Conservation (phyloP, 2,113 vertebrate genomes). For the Paedocypris sp. region DNA sequence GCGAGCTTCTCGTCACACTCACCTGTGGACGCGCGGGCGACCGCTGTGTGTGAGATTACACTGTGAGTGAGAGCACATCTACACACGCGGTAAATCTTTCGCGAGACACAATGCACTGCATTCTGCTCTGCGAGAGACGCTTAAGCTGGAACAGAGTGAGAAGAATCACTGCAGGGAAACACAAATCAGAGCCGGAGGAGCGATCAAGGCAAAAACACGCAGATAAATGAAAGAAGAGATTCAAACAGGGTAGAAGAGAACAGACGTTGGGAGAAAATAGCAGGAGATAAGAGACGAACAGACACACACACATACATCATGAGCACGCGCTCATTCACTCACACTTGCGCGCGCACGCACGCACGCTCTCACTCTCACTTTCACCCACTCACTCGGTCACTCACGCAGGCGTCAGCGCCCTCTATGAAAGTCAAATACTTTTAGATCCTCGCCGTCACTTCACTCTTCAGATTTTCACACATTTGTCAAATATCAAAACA, state of each 20-base stretch:
- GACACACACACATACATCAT: neutral
- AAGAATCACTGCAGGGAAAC: neutral
- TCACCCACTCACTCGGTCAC: too few species aligned
- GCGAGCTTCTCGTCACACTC: slow-evolving; percentile 4
- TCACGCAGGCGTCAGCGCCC: too few species aligned
- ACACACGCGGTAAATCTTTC: neutral
- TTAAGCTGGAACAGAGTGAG: neutral
- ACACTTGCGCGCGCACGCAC: too few species aligned
- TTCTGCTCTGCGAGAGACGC: neutral
- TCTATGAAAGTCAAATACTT: too few species aligned
- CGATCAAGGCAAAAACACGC: neutral
- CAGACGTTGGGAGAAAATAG: neutral
- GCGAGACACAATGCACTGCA: neutral
- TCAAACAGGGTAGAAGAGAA: neutral
- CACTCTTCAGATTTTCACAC: too few species aligned
- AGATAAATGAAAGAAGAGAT: neutral
- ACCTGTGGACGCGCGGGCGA: slow-evolving; percentile 20
- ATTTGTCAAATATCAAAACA: too few species aligned
- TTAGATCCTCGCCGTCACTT: too few species aligned
- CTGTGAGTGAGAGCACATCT: neutral
- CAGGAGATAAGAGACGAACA: neutral
- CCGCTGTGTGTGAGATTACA: slow-evolving; percentile 26
- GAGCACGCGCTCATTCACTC: too few species aligned
- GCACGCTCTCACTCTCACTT: too few species aligned
- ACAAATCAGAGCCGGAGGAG: neutral